Evolutionary conservation across 2,797 vertebrate species (phyloP).

Genomic region (Vultur gryphus): DNA sequence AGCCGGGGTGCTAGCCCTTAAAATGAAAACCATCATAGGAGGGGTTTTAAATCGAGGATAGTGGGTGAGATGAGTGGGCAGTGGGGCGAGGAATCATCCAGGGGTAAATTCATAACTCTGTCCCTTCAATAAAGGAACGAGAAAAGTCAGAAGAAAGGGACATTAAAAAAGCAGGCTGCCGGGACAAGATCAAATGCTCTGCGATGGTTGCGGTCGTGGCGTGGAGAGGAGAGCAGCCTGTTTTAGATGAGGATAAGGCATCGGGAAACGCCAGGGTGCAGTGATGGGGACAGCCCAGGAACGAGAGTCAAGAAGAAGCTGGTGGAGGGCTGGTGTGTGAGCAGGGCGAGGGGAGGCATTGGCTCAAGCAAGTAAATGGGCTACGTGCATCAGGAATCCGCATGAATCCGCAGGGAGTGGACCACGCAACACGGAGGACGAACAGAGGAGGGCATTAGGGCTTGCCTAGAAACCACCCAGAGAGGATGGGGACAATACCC

Average conservation of each 20-base stretch:
- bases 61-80: neutral
- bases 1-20: neutral
- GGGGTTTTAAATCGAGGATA: neutral
- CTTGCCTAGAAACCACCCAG: neutral
- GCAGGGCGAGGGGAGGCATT: neutral
- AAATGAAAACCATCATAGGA: neutral
- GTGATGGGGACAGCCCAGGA: neutral
- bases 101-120: neutral
- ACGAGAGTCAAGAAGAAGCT: neutral
- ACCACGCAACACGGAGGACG: neutral
- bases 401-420: neutral
- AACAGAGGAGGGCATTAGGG: neutral
- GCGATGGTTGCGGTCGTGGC: rapidly evolving
- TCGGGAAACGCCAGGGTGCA: neutral
- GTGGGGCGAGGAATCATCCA: neutral
- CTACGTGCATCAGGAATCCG: too few relatives aligned
- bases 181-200: neutral
- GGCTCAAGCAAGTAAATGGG: neutral
- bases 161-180: neutral
- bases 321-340: neutral
- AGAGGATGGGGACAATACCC: neutral
- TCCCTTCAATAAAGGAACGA: neutral
- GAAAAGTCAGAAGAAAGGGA: neutral
- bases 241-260: neutral
- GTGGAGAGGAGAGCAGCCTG: neutral